These are phyloP conservation scores for Thripadectes ignobilis DNA, from an alignment of 2,797 vertebrate species.

Conservation along the genomic window DNA sequence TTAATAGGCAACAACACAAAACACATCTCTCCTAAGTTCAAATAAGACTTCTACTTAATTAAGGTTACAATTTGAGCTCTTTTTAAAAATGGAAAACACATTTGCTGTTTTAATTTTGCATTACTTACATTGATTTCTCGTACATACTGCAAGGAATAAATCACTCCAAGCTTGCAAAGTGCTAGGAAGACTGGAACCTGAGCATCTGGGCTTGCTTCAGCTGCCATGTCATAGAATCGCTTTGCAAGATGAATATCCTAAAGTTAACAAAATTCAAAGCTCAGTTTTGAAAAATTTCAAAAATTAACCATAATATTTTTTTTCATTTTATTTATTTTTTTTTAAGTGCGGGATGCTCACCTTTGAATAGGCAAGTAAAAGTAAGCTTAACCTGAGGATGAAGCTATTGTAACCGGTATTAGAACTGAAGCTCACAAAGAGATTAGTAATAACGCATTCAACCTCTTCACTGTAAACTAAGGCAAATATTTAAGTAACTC, in stretches of 20 bases:
- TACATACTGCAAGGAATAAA: constrained; percentile 91
- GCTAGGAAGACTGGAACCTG: constrained; percentile 98
- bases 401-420: background rate
- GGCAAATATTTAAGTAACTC: background rate
- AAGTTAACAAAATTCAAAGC: constrained; percentile 13
- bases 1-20: background rate
- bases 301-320: background rate
- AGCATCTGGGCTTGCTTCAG: constrained; percentile 95
- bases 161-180: constrained; percentile 90
- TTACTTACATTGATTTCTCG: constrained; percentile 92
- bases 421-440: background rate
- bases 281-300: background rate
- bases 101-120: background rate
- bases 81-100: background rate
- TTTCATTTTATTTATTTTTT: background rate
- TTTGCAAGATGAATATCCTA: constrained; percentile 98
- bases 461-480: background rate
- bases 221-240: constrained; percentile 98
- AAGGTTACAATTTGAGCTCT: background rate
- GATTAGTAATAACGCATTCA: background rate
- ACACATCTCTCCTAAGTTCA: background rate
- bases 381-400: background rate
- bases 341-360: background rate
- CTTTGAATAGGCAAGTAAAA: background rate
- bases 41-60: background rate